Conservation (phyloP, 2,797 vertebrate genomes). For the Aldrovandia affinis region DNA sequence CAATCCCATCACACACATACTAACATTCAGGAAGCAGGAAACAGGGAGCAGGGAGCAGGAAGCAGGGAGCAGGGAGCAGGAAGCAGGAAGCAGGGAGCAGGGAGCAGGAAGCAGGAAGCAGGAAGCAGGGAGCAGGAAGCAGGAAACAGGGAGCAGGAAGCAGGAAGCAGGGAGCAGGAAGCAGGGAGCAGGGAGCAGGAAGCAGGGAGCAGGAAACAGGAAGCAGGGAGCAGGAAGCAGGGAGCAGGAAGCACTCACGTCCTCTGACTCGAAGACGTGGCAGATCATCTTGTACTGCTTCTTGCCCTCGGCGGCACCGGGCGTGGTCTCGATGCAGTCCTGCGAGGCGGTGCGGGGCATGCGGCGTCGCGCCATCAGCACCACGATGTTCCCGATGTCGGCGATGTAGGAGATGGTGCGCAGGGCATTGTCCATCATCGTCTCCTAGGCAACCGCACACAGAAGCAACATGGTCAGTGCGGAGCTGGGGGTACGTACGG, state of each 20-base stretch:
- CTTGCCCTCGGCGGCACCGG: slow-evolving; percentile 90
- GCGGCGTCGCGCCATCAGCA: slow-evolving; percentile 94
- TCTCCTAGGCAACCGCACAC: slow-evolving; percentile 74
- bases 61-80: not conserved
- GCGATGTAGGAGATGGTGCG: slow-evolving; percentile 98
- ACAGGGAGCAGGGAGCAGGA: slow-evolving; percentile 39
- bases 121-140: slow-evolving; percentile 40
- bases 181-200: slow-evolving; percentile 39
- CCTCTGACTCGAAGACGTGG: slow-evolving; percentile 97
- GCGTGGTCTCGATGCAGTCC: slow-evolving; percentile 97
- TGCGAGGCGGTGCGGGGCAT: slow-evolving; percentile 94
- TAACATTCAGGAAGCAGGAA: too few relatives aligned
- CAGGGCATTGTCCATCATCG: slow-evolving; percentile 98
- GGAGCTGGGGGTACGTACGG: not conserved
- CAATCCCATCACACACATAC: not conserved
- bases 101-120: not conserved
- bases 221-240: too few relatives aligned
- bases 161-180: slow-evolving; percentile 40
- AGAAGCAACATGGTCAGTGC: not conserved
- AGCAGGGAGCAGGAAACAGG: too few relatives aligned
- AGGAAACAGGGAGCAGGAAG: not conserved
- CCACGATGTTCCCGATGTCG: slow-evolving; percentile 96
- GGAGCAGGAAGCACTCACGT: slow-evolving; percentile 78
- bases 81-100: slow-evolving; percentile 39
- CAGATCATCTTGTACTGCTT: slow-evolving; percentile 99